Evolutionary conservation across 2,113 vertebrate genomes (phyloP).

Genomic region (Galeopterus variegatus): DNA sequence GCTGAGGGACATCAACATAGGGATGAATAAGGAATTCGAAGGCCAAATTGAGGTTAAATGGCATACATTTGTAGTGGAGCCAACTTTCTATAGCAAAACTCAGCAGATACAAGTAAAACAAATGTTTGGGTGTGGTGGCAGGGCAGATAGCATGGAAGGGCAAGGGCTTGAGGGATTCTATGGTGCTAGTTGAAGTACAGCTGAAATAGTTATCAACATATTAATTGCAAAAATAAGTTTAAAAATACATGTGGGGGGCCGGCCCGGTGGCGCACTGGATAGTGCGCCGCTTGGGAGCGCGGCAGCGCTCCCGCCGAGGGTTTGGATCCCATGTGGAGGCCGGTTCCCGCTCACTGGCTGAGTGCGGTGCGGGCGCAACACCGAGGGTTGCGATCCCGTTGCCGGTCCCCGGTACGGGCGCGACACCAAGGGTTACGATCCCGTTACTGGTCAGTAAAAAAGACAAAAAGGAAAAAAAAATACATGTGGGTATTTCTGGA

Average conservation of each 20-base stretch:
- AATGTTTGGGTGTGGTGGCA: not conserved
- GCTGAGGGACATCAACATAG: not conserved
- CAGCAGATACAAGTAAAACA: not conserved
- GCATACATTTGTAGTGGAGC: not conserved
- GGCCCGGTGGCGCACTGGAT: no score
- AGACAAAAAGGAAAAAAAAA: no score
- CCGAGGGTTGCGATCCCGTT: no score
- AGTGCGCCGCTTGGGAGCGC: no score
- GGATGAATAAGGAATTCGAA: slow-evolving; percentile 38
- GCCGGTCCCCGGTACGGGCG: no score
- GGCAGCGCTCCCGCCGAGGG: no score
- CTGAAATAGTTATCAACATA: not conserved
- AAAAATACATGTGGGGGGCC: not conserved
- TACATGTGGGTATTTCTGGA: not conserved
- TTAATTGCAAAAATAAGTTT: not conserved
- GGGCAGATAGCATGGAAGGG: not conserved
- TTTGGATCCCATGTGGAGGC: no score
- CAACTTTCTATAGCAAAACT: slow-evolving; percentile 17
- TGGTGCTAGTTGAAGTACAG: not conserved
- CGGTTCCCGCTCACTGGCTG: no score
- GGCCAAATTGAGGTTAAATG: slow-evolving; percentile 40
- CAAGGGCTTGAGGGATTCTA: not conserved
- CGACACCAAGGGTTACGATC: no score
- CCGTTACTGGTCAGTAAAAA: no score
- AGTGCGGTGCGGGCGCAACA: no score